Percentiles rank a stretch among this genome's conserved stretches.
These are phyloP conservation scores for Irena cyanogastra DNA, from an alignment of 2,113 vertebrate species.

Conservation along the genomic window DNA sequence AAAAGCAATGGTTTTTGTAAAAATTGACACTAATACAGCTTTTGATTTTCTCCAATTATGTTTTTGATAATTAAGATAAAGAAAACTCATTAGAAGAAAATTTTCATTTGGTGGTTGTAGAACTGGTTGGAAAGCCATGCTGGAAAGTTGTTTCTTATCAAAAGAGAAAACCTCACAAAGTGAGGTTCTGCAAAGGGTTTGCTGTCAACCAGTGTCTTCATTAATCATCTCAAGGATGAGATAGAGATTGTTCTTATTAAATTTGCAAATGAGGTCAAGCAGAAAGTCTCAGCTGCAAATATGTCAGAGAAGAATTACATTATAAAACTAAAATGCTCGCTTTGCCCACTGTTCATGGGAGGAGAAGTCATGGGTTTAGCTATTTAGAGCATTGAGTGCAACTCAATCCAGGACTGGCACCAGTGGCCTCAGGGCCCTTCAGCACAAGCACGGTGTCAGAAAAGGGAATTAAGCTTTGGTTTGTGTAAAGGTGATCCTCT, in stretches of 20 bases:
- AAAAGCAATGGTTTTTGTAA: neutral
- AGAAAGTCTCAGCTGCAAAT: neutral
- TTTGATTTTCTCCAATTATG: neutral
- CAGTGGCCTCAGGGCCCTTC: rapidly evolving
- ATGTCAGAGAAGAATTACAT: neutral
- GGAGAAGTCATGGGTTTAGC: neutral
- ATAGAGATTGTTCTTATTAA: neutral
- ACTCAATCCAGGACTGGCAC: neutral
- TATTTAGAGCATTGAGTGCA: rapidly evolving
- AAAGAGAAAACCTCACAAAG: neutral
- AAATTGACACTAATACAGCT: neutral
- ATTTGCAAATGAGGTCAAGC: neutral
- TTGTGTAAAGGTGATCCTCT: neutral
- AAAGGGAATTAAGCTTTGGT: neutral
- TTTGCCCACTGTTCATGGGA: neutral
- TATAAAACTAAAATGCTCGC: neutral
- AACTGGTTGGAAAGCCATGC: neutral
- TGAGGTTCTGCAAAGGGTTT: neutral
- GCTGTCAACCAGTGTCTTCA: neutral
- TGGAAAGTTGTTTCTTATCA: neutral
- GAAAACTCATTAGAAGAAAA: neutral
- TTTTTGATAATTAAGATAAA: neutral
- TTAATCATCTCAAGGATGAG: neutral
- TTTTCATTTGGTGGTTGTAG: neutral
- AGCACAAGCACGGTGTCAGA: neutral